phyloP scores from a whole-genome alignment of 2,113 vertebrate species.

The Pedetes capensis region DNA sequence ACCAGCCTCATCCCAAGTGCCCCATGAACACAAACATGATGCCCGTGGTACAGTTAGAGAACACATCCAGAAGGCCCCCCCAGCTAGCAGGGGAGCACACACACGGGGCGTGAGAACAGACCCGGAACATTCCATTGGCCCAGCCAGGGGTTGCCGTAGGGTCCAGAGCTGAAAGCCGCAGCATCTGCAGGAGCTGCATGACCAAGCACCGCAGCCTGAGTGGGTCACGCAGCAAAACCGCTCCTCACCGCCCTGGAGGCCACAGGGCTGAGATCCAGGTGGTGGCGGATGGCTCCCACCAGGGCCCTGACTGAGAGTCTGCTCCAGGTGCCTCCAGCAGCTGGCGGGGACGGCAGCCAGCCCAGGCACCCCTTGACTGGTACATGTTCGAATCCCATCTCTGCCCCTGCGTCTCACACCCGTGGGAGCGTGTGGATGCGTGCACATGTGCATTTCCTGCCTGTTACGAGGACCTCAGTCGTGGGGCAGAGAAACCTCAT shows the following conservation, averaged over 20 bases:
- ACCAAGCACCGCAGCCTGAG: too few species aligned
- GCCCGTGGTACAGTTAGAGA: not conserved
- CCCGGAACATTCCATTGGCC: too few species aligned
- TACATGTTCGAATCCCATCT: too few species aligned
- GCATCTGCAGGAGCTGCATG: too few species aligned
- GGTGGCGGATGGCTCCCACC: too few species aligned
- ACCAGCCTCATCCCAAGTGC: not conserved
- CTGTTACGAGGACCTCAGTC: too few species aligned
- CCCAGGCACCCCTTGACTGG: not conserved
- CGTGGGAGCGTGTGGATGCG: not conserved
- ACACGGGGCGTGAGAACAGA: too few species aligned
- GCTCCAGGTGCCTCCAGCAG: not conserved
- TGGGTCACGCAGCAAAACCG: too few species aligned
- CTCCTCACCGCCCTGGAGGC: not conserved
- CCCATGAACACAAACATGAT: not conserved
- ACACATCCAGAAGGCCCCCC: not conserved
- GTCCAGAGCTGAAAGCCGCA: not conserved
- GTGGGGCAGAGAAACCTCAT: too few species aligned
- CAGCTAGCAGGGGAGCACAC: accelerated
- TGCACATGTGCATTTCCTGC: not conserved
- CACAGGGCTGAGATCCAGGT: too few species aligned
- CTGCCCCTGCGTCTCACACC: accelerated
- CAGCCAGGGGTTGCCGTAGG: not conserved
- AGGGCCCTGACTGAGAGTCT: not conserved
- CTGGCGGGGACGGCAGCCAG: too few species aligned